Base-by-base conservation (phyloP, 2,888 invertebrate genomes). In the Drosophila ustulata region DNA sequence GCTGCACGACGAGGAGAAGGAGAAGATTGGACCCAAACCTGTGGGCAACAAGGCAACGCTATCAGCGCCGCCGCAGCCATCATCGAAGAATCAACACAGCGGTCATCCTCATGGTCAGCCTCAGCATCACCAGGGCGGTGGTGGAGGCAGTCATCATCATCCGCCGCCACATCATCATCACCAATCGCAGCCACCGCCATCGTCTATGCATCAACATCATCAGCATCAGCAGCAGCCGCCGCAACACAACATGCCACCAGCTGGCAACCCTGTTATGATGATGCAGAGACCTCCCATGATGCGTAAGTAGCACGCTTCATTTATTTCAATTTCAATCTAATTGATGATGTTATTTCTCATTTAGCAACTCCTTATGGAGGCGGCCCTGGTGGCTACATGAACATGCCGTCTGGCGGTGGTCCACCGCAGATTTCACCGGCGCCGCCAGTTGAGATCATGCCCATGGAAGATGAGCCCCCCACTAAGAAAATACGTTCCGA, bases 11-110 rank as follows among this genome's bases (percentile, higher is more conserved):
- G 98, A 98, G 91, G 98, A 98, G 91, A 98, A 98, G 89, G 98
- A 99, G 90, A 98, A 98, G 93, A 98, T 98, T 82, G 99, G 98
- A 0, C 98, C 98, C 0, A 97, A 96, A 93, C 96, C 96, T 2
- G 96, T 95, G 43, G 82, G 75, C 2, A 90, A 75, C 58, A 91
- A 91, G 72, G 82, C 90, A 0, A 90, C 90, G 32, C 88, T 92
- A 0, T 87, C 92, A 18, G 90, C 88, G 0, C 92, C 90, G 3
- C 91, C 93, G 74, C 79, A 93, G 84, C 89, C 91, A 9, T 71
- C 69, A 3, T 64, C 72, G 3, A 85, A 89, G 55, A 51, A 73
- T 9, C 85, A 86, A 26, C 78, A 76, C 25, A 47, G 61, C 26
- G 58, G 58, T 61, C 43, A 71, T 66, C 28, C 46, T 3, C 76